Percentiles rank a stretch among this genome's conserved stretches.
Conservation (phyloP, 2,797 vertebrate species). For the Varecia variegata region DNA sequence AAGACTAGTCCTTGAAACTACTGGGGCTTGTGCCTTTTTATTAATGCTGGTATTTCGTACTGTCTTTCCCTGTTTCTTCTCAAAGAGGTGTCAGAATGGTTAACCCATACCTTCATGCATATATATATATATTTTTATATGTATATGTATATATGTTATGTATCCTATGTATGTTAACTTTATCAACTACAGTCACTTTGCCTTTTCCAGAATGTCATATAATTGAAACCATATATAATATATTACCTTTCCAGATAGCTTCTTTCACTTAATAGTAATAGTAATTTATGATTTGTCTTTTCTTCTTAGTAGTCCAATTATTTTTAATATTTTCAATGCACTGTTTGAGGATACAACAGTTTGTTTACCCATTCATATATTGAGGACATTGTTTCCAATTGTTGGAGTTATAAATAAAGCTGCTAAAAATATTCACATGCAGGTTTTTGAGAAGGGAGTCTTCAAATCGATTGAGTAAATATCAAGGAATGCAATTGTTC, state of each 20-base stretch:
- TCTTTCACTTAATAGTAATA: neutral
- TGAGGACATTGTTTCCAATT: neutral
- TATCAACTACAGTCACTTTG: neutral
- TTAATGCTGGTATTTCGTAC: fast-evolving
- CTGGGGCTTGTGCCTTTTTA: neutral
- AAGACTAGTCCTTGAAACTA: neutral
- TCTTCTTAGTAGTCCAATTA: neutral
- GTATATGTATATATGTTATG: neutral
- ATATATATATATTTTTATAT: no score
- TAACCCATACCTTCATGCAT: neutral
- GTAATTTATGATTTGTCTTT: neutral
- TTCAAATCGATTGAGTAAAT: neutral
- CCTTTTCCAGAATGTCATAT: neutral
- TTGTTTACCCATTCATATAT: neutral
- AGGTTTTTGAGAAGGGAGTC: neutral
- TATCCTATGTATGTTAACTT: neutral
- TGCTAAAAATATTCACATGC: neutral
- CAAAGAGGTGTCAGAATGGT: neutral
- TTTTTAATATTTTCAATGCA: neutral
- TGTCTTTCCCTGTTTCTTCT: neutral
- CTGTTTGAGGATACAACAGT: neutral
- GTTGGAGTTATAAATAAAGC: neutral
- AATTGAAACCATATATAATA: neutral
- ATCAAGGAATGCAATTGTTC: neutral
- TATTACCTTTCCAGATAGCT: neutral